Evolutionary conservation across 2,888 invertebrate species (phyloP), one percentile per base, ranked within the genome.

Genomic region (Muschampia plurimacula): DNA sequence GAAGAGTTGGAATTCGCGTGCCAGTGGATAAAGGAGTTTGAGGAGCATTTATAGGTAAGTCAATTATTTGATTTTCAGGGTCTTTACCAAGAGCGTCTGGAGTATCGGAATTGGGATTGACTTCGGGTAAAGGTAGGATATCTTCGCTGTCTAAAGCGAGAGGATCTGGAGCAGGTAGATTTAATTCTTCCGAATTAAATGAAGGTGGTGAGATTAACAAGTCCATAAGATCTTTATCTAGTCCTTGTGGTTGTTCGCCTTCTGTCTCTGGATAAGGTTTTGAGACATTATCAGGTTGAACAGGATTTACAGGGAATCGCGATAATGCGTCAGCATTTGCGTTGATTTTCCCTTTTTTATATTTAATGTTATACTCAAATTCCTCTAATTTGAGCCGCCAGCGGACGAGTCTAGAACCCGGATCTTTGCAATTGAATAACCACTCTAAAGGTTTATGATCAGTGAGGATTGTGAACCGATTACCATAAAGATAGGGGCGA

Each of bases 401-500:
- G 2, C 76, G 22, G 57, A 70, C 68, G 0, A 79, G 22, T 73
- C 74, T 77, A 44, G 72, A 73, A 22, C 73, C 49, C 1, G 77
- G 77, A 55, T 77, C 77, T 59, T 71, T 78, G 15, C 72, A 72
- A 49, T 77, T 77, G 12, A 77, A 76, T 0, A 79, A 15, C 77
- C 77, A 79, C 49, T 70, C 71, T 2, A 78, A 15, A 7, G 78
- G 79, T 12, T 65, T 22, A 15, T 79, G 78, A 63, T 79, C 78
- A 0, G 79, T 78, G 1, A 77, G 7, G 1, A 77, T 77, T 15
- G 46, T 5, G 55, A 79, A 77, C 46, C 73, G 70, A 5, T 62
- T 41, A 0, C 77, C 85, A 64, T 80, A 83, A 2, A 85, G 55
- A 69, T 85, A 86, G 12, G 81, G 81, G 55, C 82, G 65, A 60